phyloP scores from a whole-genome alignment of 2,888 invertebrate genomes.

The Scaptodrosophila latifasciaeformis region DNA sequence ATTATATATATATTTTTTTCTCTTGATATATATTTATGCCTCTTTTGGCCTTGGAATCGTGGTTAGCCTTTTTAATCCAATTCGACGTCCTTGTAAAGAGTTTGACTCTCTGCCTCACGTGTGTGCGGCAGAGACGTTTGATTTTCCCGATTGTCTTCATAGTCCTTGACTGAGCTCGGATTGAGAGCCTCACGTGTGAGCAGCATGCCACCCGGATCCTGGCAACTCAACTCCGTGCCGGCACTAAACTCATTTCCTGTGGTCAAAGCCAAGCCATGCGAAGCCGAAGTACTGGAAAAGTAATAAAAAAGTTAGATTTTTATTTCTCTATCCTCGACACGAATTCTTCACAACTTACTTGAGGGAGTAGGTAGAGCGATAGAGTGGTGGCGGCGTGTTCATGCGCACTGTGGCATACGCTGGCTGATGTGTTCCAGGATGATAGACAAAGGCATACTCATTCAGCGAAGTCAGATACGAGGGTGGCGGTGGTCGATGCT shows the following conservation, averaged over 20 bases:
- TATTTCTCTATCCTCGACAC: neutral
- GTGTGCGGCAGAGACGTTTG: slow-evolving; percentile 19
- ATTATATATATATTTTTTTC: too few species aligned
- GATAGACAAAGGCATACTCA: slow-evolving; percentile 90
- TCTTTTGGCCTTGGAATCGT: too few species aligned
- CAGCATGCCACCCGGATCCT: slow-evolving; percentile 28
- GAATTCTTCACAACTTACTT: slow-evolving; percentile 76
- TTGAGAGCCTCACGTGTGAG: slow-evolving; percentile 33
- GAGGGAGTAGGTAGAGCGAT: slow-evolving; percentile 88
- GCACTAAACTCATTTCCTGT: slow-evolving; percentile 29
- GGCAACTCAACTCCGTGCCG: neutral
- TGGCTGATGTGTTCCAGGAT: slow-evolving; percentile 75
- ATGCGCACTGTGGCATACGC: slow-evolving; percentile 58
- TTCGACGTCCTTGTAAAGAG: slow-evolving; percentile 48
- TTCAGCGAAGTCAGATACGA: slow-evolving; percentile 97
- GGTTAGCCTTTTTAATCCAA: slow-evolving; percentile 47
- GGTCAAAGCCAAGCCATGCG: slow-evolving; percentile 31
- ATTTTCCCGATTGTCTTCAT: slow-evolving; percentile 32
- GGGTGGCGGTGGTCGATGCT: slow-evolving; percentile 95
- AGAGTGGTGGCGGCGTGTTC: slow-evolving; percentile 91
- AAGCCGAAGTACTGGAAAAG: slow-evolving; percentile 32
- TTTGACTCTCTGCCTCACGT: slow-evolving; percentile 31
- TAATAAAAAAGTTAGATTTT: neutral
- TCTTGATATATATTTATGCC: too few species aligned
- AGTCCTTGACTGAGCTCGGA: slow-evolving; percentile 45